Percentiles rank a stretch among this genome's conserved stretches.
phyloP scores from a whole-genome alignment of 1,140 invertebrate species.

The Platyura marginata region DNA sequence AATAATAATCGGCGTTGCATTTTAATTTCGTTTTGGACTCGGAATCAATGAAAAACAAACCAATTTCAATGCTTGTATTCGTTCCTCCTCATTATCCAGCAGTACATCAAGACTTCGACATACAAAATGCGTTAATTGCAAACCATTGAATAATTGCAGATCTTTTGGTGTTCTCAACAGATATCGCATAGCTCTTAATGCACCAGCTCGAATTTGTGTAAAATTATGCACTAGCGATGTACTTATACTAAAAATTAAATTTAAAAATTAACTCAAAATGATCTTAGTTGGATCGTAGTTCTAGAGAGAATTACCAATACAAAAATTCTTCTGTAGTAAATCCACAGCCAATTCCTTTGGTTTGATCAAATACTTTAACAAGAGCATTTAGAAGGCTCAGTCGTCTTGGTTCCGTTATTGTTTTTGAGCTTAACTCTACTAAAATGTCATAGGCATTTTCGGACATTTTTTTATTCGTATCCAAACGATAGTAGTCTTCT shows the following conservation, averaged over 20 bases:
- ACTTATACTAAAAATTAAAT: constrained; percentile 72
- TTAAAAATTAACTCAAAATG: no score
- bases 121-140: constrained; percentile 67
- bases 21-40: no score
- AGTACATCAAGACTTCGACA: constrained; percentile 62
- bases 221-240: constrained; percentile 66
- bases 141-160: constrained; percentile 52
- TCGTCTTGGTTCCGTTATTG: constrained; percentile 19
- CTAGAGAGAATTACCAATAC: constrained; percentile 63
- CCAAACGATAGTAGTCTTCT: constrained; percentile 19
- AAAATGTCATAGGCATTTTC: constrained; percentile 23
- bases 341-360: no score
- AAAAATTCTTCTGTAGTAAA: constrained; percentile 60
- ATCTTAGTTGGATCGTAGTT: no score
- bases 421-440: constrained; percentile 13
- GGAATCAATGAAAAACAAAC: constrained; percentile 26
- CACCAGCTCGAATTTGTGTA: constrained; percentile 73
- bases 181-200: constrained; percentile 68
- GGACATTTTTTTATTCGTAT: constrained; percentile 14
- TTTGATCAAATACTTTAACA: constrained; percentile 14
- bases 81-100: constrained; percentile 69
- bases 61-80: constrained; percentile 74
- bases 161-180: constrained; percentile 58
- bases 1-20: no score
- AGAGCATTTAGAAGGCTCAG: constrained; percentile 19